A percentile compares a stretch with the other conserved stretches of the same genome.
phyloP scores from a whole-genome alignment of 1,140 invertebrate genomes.

The Contarinia nasturtii region DNA sequence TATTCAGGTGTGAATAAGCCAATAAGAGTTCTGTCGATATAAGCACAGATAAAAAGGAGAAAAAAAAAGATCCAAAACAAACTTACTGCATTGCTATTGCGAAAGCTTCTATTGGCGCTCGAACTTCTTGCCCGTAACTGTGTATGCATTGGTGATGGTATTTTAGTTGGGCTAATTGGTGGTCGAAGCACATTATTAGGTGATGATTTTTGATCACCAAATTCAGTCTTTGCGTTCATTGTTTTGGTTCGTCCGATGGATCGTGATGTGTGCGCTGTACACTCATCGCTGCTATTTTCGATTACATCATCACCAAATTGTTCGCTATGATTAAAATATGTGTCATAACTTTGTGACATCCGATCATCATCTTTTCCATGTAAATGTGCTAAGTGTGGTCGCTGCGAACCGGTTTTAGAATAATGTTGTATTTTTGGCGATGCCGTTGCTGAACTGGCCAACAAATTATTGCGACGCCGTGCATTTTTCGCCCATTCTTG shows the following conservation, averaged over 20 bases:
- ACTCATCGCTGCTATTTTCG: conserved; percentile 15
- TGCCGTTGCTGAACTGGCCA: neutral
- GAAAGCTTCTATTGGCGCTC: conserved; percentile 18
- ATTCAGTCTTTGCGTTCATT: conserved; percentile 5
- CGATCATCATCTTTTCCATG: neutral
- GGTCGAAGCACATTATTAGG: conserved; percentile 24
- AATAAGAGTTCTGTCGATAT: too few species aligned
- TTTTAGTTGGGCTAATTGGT: conserved; percentile 39
- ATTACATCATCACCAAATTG: conserved; percentile 6
- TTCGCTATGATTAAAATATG: neutral
- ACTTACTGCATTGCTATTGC: neutral
- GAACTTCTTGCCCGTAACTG: conserved; percentile 27
- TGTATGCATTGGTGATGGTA: conserved; percentile 36
- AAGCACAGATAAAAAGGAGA: too few species aligned
- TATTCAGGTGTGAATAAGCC: too few species aligned
- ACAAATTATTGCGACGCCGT: conserved; percentile 4
- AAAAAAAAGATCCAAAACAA: too few species aligned
- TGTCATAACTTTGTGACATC: neutral
- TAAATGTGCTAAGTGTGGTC: neutral
- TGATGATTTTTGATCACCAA: conserved; percentile 2
- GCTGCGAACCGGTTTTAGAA: neutral
- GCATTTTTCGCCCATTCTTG: conserved; percentile 23
- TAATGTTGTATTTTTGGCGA: neutral
- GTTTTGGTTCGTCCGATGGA: neutral
- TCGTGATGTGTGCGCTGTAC: conserved; percentile 7